phyloP scores from a whole-genome alignment of 2,113 vertebrate genomes.

The Elephas maximus region DNA sequence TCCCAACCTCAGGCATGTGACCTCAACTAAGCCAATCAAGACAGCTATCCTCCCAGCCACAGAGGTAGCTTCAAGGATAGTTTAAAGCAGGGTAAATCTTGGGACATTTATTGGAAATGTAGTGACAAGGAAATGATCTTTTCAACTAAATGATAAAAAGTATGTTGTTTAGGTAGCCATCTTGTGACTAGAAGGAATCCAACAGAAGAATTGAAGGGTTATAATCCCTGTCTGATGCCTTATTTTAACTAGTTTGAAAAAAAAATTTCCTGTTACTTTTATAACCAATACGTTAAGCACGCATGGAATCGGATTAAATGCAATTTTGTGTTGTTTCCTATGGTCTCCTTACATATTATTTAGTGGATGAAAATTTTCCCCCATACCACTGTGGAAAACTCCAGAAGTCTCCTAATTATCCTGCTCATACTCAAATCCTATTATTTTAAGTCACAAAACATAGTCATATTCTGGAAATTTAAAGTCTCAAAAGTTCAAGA shows the following conservation, averaged over 20 bases:
- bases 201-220: background rate
- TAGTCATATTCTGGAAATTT: background rate
- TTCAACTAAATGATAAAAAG: background rate
- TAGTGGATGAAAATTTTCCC: background rate
- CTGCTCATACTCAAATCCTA: background rate
- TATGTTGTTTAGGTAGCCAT: background rate
- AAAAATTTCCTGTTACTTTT: background rate
- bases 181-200: background rate
- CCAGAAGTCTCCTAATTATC: background rate
- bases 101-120: background rate
- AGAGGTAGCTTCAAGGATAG: background rate
- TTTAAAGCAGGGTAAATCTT: background rate
- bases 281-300: slow-evolving; percentile 24
- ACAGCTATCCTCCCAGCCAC: background rate
- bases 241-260: background rate
- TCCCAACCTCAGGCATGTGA: background rate
- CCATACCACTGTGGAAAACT: background rate
- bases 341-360: background rate
- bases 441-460: slow-evolving; percentile 36
- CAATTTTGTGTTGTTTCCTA: slow-evolving; percentile 39
- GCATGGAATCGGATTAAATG: background rate
- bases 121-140: background rate
- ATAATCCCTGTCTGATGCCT: background rate
- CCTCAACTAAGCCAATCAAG: background rate
- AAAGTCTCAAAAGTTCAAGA: slow-evolving; percentile 31